Conservation (phyloP, 2,113 vertebrate genomes). For the Herpailurus yagouaroundi region DNA sequence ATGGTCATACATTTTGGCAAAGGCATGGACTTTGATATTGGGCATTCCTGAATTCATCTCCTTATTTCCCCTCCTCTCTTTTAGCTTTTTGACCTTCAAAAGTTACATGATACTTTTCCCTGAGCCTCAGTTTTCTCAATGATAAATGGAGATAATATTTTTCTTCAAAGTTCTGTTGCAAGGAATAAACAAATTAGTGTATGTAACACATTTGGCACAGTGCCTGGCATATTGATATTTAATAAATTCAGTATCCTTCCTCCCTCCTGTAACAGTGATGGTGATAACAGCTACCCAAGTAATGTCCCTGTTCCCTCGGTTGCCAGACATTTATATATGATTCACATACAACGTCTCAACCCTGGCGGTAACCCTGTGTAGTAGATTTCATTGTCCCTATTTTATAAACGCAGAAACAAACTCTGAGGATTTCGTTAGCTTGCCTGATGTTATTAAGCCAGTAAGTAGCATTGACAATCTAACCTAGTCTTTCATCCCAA, state of each 20-base stretch:
- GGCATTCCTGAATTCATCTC: background rate
- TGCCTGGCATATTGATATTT: background rate
- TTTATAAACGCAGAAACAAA: constrained; percentile 18
- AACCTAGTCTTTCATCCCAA: constrained; percentile 22
- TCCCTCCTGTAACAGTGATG: background rate
- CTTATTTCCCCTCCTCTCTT: background rate
- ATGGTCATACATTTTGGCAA: constrained; percentile 1
- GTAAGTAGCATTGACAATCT: background rate
- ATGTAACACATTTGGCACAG: background rate
- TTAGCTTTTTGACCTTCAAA: constrained; percentile 13
- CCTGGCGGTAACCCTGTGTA: background rate
- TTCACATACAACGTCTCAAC: background rate
- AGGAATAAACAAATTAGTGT: background rate
- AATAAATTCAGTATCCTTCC: background rate
- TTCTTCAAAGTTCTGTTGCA: background rate
- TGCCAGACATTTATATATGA: constrained; percentile 18
- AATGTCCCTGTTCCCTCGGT: background rate
- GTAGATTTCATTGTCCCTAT: background rate
- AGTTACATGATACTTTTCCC: background rate
- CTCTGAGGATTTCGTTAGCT: constrained; percentile 4
- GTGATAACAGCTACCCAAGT: background rate
- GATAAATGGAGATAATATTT: background rate
- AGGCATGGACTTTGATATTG: background rate
- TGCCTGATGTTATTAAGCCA: constrained; percentile 22
- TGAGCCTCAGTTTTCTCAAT: background rate